Percentiles rank a stretch among this genome's conserved stretches.
Conservation (phyloP, 2,113 vertebrate species). For the Daubentonia madagascariensis region DNA sequence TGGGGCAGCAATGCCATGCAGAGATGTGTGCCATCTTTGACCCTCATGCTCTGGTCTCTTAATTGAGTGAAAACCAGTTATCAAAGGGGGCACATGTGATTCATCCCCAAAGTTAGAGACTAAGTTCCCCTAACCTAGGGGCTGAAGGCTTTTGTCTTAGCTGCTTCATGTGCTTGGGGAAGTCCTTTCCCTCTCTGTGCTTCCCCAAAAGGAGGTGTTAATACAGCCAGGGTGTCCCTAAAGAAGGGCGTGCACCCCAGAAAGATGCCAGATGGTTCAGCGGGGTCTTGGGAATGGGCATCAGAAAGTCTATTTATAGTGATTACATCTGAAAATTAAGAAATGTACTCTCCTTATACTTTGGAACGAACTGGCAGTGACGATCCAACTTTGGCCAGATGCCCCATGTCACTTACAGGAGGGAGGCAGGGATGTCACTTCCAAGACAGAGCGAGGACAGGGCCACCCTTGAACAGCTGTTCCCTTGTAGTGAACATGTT, state of each 20-base stretch:
- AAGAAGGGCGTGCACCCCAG: background rate
- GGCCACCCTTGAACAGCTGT: rapidly evolving
- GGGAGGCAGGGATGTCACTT: background rate
- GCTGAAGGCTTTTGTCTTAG: background rate
- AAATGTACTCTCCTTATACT: background rate
- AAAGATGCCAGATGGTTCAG: background rate
- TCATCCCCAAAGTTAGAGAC: background rate
- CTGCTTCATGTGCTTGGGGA: background rate
- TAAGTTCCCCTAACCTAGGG: no score
- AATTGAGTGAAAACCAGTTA: background rate
- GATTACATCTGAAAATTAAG: background rate
- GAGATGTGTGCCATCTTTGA: background rate
- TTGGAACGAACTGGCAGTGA: background rate
- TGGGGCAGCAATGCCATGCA: no score
- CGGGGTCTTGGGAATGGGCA: background rate
- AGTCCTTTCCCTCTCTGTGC: background rate
- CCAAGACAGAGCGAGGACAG: background rate
- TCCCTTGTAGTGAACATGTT: background rate
- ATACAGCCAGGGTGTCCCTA: background rate
- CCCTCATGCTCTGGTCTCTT: no score
- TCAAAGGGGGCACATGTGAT: background rate
- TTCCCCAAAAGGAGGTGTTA: background rate
- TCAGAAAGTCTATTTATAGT: background rate
- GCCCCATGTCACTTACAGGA: background rate
- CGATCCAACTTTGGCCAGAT: background rate